Base-by-base conservation (phyloP, 1,140 invertebrate genomes). In the Saccostrea cuccullata region DNA sequence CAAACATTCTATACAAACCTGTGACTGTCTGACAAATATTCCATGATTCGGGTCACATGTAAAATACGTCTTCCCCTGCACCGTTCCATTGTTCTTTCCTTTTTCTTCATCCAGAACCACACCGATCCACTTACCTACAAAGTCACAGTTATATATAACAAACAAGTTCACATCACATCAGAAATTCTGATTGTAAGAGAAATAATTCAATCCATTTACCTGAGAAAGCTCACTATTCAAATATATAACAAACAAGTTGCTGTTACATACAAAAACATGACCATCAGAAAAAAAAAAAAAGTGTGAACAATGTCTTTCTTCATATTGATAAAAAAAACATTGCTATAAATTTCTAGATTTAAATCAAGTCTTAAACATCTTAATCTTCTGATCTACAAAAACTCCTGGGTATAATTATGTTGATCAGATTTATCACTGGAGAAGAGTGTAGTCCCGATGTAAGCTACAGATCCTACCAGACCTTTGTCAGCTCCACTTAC, bases 21-120 rank as follows among this genome's bases (percentile, higher is more conserved):
- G 94, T 40, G 94, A 94, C 90, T 94, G 94, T 60, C 94, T 87
- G 5, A 95, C 95, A 94, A 96, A 96, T 47, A 96, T 94, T 2
- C 96, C 96, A 92, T 95, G 94, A 85, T 95, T 94, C 30, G 95
- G 93, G 26, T 91, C 87, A 91, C 95, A 96, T 2, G 90, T 92
- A 88, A 96, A 96, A 88, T 96, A 96, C 20, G 93, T 94, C 89
- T 95, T 96, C 55, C 98, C 98, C 86, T 97, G 97, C 73, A 99
- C 98, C 26, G 98, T 98, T 23, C 99, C 99, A 95, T 99, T 98
- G 94, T 99, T 99, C 96, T 99, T 99, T 97, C 99, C 99, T 93
- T 98, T 97, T n/a, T 98, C 96, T 89, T 98, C 98, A 95, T 99
- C 98, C 86, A 99, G 96, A 55, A 98, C 98, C 83, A 99, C 97